Percentiles rank a stretch among this genome's conserved stretches.
Conservation (phyloP, 2,888 invertebrate genomes). For the Augochlorella aurata region DNA sequence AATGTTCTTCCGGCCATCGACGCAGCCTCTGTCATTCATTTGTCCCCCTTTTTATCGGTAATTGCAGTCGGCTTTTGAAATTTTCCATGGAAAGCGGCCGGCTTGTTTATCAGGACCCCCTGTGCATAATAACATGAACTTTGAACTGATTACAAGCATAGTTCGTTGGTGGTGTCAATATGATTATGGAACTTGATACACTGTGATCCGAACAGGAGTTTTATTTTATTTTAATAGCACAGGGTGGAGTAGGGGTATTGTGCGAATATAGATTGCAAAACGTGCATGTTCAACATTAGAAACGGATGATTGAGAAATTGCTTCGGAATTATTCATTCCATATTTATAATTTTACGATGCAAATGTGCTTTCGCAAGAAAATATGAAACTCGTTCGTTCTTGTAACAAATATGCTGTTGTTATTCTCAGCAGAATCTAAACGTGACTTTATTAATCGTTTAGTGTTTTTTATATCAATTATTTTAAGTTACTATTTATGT, state of each 20-base stretch:
- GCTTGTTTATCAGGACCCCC: conserved; percentile 69
- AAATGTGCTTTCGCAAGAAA: background rate
- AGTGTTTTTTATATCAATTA: too few species aligned
- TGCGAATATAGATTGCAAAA: background rate
- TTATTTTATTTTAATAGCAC: background rate
- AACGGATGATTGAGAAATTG: background rate
- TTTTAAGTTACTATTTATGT: background rate
- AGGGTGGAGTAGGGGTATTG: background rate
- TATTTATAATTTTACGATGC: background rate
- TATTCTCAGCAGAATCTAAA: too few species aligned
- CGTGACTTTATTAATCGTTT: too few species aligned
- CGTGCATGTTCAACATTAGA: background rate
- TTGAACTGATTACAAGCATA: conserved; percentile 35
- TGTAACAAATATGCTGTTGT: too few species aligned
- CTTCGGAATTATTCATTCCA: background rate
- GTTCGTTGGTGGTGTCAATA: conserved; percentile 16
- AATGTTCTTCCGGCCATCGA: background rate
- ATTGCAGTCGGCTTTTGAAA: conserved; percentile 33
- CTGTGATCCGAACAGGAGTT: background rate
- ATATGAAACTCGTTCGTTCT: background rate
- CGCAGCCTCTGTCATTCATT: background rate
- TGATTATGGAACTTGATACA: background rate
- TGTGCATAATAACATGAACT: conserved; percentile 44
- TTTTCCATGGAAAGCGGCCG: conserved; percentile 49
- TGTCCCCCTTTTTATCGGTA: background rate